Evolutionary conservation across 1,140 invertebrate species (phyloP).

Genomic region (Aphis craccivora): DNA sequence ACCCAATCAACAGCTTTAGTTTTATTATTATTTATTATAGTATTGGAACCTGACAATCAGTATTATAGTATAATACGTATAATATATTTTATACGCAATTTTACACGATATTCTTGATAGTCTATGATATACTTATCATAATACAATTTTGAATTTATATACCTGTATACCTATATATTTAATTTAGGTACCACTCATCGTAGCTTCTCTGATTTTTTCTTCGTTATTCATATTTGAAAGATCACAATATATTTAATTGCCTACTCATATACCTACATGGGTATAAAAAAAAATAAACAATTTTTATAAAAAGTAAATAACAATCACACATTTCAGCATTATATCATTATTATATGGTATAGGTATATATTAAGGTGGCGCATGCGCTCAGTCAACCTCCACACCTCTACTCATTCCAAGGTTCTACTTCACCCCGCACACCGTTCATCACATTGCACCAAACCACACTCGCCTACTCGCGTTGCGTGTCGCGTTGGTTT

Average conservation of each 20-base stretch:
- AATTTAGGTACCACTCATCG: not conserved
- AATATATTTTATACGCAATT: too few species aligned
- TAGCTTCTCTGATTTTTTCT: not conserved
- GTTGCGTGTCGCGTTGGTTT: constrained; percentile 38
- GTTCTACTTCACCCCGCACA: constrained; percentile 22
- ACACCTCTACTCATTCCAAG: constrained; percentile 37
- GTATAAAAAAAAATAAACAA: constrained; percentile 6
- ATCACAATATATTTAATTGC: not conserved
- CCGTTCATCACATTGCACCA: not conserved
- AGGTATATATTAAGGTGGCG: not conserved
- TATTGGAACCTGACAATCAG: not conserved
- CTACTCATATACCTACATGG: not conserved
- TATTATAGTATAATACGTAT: too few species aligned
- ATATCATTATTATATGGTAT: not conserved
- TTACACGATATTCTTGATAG: too few species aligned
- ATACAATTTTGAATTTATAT: not conserved
- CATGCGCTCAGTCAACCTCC: constrained; percentile 41
- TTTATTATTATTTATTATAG: not conserved
- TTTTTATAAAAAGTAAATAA: constrained; percentile 17
- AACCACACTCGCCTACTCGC: constrained; percentile 5
- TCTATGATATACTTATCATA: too few species aligned
- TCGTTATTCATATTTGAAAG: not conserved
- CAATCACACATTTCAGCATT: constrained; percentile 4
- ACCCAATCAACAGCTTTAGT: not conserved
- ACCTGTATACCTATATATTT: not conserved